phyloP scores from a whole-genome alignment of 2,113 vertebrate genomes.

The Oncorhynchus keta region DNA sequence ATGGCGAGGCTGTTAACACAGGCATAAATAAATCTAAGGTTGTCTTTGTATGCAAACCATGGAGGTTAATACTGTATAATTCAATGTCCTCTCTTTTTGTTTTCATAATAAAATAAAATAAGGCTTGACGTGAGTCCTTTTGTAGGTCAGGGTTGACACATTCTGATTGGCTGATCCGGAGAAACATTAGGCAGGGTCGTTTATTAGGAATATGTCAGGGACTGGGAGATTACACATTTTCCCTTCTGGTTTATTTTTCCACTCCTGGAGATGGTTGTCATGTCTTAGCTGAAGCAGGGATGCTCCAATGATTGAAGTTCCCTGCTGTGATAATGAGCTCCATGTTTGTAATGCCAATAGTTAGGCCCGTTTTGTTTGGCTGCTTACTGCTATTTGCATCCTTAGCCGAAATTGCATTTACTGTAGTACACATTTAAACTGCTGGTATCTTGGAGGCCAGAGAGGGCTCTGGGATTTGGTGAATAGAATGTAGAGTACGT shows the following conservation, averaged over 20 bases:
- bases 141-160: constrained; percentile 80
- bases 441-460: constrained; percentile 66
- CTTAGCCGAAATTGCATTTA: constrained; percentile 70
- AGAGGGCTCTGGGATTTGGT: constrained; percentile 70
- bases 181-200: constrained; percentile 71
- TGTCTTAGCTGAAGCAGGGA: constrained; percentile 74
- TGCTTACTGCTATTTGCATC: constrained; percentile 78
- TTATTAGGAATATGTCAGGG: constrained; percentile 74
- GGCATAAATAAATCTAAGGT: constrained; percentile 90
- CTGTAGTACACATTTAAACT: constrained; percentile 66
- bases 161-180: constrained; percentile 77
- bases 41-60: constrained; percentile 90
- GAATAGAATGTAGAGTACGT: constrained; percentile 52
- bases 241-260: constrained; percentile 55
- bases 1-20: constrained; percentile 81
- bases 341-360: constrained; percentile 72
- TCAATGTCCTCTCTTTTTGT: constrained; percentile 85
- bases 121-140: constrained; percentile 80
- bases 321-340: constrained; percentile 82
- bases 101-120: constrained; percentile 91
- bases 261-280: constrained; percentile 74
- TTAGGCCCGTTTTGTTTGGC: constrained; percentile 73
- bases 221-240: constrained; percentile 70
- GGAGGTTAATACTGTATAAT: constrained; percentile 98
- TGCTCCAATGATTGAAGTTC: constrained; percentile 75